Percentiles rank a stretch among this genome's conserved stretches.
Evolutionary conservation across 2,888 invertebrate species (phyloP).

Genomic region (Drosophila mulleri): DNA sequence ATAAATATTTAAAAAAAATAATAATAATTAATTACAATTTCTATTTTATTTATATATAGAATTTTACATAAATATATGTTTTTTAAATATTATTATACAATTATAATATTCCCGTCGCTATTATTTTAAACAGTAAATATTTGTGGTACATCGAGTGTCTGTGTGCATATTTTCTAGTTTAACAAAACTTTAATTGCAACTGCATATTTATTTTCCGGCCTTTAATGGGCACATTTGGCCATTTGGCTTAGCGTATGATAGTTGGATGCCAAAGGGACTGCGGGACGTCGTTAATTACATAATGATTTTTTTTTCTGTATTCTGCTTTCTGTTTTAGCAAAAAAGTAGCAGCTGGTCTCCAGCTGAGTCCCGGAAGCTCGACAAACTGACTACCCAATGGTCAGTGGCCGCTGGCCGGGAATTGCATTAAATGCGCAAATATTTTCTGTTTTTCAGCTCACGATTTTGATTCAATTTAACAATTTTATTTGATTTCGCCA

Average conservation of each 20-base stretch:
- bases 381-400: conserved; percentile 51
- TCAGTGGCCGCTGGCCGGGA: conserved; percentile 28
- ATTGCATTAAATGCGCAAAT: conserved; percentile 77
- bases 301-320: conserved; percentile 16
- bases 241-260: conserved; percentile 29
- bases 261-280: conserved; percentile 10
- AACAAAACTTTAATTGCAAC: not conserved
- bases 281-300: conserved; percentile 64
- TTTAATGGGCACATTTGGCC: not conserved
- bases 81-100: too few relatives aligned
- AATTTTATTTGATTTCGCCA: conserved; percentile 76
- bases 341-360: conserved; percentile 29
- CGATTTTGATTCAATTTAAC: conserved; percentile 80
- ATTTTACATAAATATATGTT: too few relatives aligned
- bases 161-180: not conserved
- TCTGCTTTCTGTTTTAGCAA: conserved; percentile 10
- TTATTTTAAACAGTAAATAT: too few relatives aligned
- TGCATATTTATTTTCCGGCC: not conserved
- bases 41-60: too few relatives aligned
- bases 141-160: not conserved
- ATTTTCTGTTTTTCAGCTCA: conserved; percentile 71
- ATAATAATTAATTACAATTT: too few relatives aligned
- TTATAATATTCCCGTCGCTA: too few relatives aligned
- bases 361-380: conserved; percentile 26
- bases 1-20: too few relatives aligned